Conservation (phyloP, 2,113 vertebrate genomes). For the Piaya cayana region DNA sequence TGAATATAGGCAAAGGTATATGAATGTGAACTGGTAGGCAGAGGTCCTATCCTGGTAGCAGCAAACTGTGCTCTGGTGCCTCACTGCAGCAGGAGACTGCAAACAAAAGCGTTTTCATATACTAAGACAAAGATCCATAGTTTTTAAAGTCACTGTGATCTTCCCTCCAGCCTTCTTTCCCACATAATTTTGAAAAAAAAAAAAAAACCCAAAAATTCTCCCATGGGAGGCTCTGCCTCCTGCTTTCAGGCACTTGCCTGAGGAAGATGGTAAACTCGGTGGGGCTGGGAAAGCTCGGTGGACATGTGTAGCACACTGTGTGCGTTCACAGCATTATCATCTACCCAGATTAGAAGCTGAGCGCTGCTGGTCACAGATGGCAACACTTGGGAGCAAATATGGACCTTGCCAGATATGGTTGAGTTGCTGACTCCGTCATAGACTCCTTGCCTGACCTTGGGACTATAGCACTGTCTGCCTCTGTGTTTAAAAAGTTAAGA, state of each 20-base stretch:
- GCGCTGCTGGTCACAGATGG: not conserved
- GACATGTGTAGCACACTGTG: not conserved
- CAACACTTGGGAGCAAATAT: not conserved
- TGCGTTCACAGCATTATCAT: not conserved
- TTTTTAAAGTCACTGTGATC: not conserved
- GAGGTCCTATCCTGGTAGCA: not conserved
- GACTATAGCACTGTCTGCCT: constrained; percentile 1
- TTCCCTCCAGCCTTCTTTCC: not conserved
- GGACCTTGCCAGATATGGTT: not conserved
- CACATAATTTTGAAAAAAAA: not conserved
- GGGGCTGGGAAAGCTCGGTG: not conserved
- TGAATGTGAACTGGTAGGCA: not conserved
- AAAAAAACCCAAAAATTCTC: not conserved
- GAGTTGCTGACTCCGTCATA: not conserved
- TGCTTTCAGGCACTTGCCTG: not conserved
- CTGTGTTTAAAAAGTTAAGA: constrained; percentile 14
- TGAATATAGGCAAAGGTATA: constrained; percentile 50
- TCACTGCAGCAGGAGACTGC: constrained; percentile 37
- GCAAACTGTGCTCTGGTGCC: constrained; percentile 26
- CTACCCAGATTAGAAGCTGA: not conserved
- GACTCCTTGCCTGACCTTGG: constrained; percentile 50
- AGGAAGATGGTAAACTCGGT: rapidly evolving
- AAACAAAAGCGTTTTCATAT: constrained; percentile 51
- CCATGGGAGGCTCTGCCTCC: not conserved
- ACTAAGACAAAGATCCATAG: not conserved